These are phyloP conservation scores for Drosophila eugracilis DNA, from an alignment of 1,140 invertebrate genomes.

Conservation along the genomic window DNA sequence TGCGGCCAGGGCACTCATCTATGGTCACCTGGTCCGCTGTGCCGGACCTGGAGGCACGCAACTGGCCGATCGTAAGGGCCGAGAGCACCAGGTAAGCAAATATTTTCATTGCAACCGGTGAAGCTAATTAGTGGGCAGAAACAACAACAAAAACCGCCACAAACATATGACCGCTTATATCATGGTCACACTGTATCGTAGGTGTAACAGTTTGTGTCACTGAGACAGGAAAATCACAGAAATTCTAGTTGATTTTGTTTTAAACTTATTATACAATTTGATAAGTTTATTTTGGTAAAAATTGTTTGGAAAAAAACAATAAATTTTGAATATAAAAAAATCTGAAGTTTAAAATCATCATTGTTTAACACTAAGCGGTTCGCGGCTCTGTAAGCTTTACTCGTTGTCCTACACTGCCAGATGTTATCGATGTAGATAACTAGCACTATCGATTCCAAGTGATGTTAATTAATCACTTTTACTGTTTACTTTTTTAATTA, in stretches of 20 bases:
- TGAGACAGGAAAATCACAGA: too few relatives aligned
- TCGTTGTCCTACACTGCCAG: conserved; percentile 8
- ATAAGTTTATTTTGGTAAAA: too few relatives aligned
- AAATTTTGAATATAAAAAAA: neutral
- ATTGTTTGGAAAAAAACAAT: neutral
- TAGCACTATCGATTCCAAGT: conserved; percentile 13
- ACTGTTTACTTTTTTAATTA: conserved; percentile 62
- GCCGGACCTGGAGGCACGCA: conserved; percentile 1
- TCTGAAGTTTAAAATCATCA: too few relatives aligned
- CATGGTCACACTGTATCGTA: conserved; percentile 7
- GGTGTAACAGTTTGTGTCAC: too few relatives aligned
- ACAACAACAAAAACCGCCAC: conserved; percentile 6
- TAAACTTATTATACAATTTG: too few relatives aligned
- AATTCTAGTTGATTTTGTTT: too few relatives aligned
- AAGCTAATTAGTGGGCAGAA: conserved; percentile 33
- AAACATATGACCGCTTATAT: conserved; percentile 14
- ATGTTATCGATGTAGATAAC: conserved; percentile 11
- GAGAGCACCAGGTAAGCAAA: conserved; percentile 21
- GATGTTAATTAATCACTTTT: conserved; percentile 59
- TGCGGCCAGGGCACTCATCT: conserved; percentile 63
- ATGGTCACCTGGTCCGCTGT: conserved; percentile 1
- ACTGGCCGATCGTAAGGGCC: neutral
- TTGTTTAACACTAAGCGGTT: neutral
- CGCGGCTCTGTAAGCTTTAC: neutral
- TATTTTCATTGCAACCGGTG: conserved; percentile 42